Base-by-base conservation (phyloP, 2,888 invertebrate species). In the Parthenolecanium corni region DNA sequence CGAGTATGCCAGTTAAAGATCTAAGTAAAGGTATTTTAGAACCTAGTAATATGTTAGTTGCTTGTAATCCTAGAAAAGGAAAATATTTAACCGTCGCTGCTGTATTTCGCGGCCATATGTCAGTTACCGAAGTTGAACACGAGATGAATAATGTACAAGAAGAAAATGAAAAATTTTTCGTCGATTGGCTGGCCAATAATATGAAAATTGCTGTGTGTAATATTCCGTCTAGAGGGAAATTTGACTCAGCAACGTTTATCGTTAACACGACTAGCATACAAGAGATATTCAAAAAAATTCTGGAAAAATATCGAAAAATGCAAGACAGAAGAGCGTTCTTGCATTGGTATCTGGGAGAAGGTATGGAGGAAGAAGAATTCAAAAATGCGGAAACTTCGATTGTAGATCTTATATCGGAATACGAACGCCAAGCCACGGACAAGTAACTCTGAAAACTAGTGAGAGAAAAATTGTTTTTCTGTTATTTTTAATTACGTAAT, bases 141-240 rank as follows among this genome's bases (percentile, higher is more conserved):
- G 86, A 88, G 72, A 82, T 83, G 80, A 69, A 80, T 52, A 80
- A 79, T 40, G 78, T 82, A 5, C 82, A 82, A 70, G 80, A 80
- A 69, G 82, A 82, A 71, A 82, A 82, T 70, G 79, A 79, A 69
- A 75, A 77, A 65, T 80, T 79, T 71, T 82, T 82, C 68, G 82
- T 82, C 23, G 81, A 82, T 68, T 83, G 87, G 87, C 86, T 88
- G 70, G 86, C 86, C 21, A 85, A 85, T 72, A 87, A 88, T 70
- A 84, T 87, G 61, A 88, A 88, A 76, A 83, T 83, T 0, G 86
- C 86, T 18, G 84, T 85, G 5, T 86, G 86, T 72, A 87, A 88
- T 71, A 87, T 89, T 68, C 85, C 88, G 49, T 87, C 87, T 1
- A 74, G 81, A 12, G 81, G 80, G 47, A 72, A 81, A 20, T 79